Percentiles rank a stretch among this genome's conserved stretches.
Conservation (phyloP, 2,888 invertebrate species). For the Conchocele bisecta region DNA sequence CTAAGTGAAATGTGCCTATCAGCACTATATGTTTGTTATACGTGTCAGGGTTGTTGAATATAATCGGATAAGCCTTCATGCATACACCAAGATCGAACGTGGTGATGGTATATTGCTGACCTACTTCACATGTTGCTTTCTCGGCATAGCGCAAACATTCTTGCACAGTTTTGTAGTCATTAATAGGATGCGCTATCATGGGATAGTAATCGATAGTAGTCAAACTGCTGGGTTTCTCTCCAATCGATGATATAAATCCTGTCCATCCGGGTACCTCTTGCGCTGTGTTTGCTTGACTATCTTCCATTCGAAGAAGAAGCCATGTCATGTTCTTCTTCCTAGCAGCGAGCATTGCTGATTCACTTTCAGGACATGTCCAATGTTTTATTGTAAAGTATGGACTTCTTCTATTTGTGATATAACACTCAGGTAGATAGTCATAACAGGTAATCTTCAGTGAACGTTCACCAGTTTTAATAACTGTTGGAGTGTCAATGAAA, state of each 20-base stretch:
- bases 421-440: slow-evolving; percentile 37
- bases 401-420: slow-evolving; percentile 32
- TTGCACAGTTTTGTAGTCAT: slow-evolving; percentile 55
- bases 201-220: slow-evolving; percentile 62
- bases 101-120: slow-evolving; percentile 54
- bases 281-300: background rate
- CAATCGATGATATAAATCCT: slow-evolving; percentile 54
- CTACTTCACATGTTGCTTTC: slow-evolving; percentile 45
- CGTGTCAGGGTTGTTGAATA: slow-evolving; percentile 29
- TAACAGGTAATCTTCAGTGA: slow-evolving; percentile 10
- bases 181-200: slow-evolving; percentile 56
- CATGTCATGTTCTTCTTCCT: slow-evolving; percentile 7
- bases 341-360: background rate
- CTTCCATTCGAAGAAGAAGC: slow-evolving; percentile 14
- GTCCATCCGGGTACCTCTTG: slow-evolving; percentile 46
- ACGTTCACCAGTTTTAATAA: slow-evolving; percentile 14
- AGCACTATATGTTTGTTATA: slow-evolving; percentile 24
- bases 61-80: slow-evolving; percentile 58
- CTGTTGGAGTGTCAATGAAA: too few relatives aligned
- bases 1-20: slow-evolving; percentile 27
- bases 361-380: slow-evolving; percentile 1
- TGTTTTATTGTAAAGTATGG: slow-evolving; percentile 8
- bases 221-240: slow-evolving; percentile 28
- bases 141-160: slow-evolving; percentile 48
- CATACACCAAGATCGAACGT: slow-evolving; percentile 62